Evolutionary conservation across 1,140 invertebrate genomes (phyloP), one percentile per base, ranked within the genome.

Genomic region (Drepana arcuata): DNA sequence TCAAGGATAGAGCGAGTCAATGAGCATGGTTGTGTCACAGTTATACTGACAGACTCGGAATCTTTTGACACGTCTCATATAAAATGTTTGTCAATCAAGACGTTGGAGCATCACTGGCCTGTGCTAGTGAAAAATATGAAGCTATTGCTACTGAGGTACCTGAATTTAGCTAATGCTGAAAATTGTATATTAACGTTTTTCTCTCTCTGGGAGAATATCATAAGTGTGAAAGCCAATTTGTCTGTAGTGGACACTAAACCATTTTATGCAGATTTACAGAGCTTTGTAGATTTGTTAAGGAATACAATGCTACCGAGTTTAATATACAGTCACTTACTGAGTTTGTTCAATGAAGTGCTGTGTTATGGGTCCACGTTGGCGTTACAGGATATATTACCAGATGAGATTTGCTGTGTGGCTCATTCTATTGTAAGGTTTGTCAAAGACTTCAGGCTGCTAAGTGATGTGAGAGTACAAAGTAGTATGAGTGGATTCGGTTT

Each of bases 291-390:
- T 32, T 84, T 94, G 27, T 75, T 95, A 16, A 87, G 85, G 46
- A 89, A 88, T 62, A 85, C 86, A n/a, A 88, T 88, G 48, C 77
- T 95, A 2, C 91, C 93, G 1, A 87, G 91, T 33, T 85, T 93
- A 13, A 88, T 95, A 42, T 95, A 94, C 88, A 91, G 91, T 48
- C 93, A 94, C 73, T 84, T 95, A 44, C 71, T 95, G 26, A 91
- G 90, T 44, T 80, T 95, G 12, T 93, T 95, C 48, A 95, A 95
- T 67, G 94, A 95, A 80, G 93, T 95, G 2, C 70, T 95, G 16
- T 95, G 93, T 72, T 95, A 96, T 75, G 93, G 93, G 1, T 95
- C 93, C 34, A 95, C 94, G 16, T 79, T 95, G 46, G 93, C 93
- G 14, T 79, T 95, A 39, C 93, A 95, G 77, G 93, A 95, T 71